phyloP scores from a whole-genome alignment of 2,113 vertebrate species.

The Haplochromis vanheusdeni region DNA sequence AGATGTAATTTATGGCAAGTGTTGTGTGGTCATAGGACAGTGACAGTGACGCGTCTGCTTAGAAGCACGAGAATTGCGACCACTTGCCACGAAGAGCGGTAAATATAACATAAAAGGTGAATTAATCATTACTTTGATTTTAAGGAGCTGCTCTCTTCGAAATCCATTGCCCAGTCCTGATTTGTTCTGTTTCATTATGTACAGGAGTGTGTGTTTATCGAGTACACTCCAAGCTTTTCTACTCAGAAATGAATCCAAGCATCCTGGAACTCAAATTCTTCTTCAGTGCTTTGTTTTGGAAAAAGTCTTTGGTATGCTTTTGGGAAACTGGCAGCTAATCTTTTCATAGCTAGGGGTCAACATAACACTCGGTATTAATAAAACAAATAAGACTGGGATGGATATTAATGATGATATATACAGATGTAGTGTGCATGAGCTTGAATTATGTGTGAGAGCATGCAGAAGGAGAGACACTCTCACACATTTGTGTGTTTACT shows the following conservation, averaged over 20 bases:
- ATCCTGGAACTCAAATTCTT: constrained; percentile 12
- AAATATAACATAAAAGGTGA: background rate
- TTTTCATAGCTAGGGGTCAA: constrained; percentile 31
- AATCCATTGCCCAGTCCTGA: background rate
- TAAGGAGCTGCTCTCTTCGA: background rate
- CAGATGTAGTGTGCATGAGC: constrained; percentile 4
- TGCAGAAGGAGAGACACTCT: background rate
- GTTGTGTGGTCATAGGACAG: background rate
- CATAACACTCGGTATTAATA: constrained; percentile 34
- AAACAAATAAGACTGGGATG: constrained; percentile 23
- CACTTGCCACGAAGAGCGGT: background rate
- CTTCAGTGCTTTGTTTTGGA: constrained; percentile 12
- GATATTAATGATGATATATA: constrained; percentile 41
- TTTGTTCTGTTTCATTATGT: background rate
- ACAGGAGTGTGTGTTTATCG: constrained; percentile 3
- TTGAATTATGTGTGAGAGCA: constrained; percentile 24
- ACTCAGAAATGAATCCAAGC: background rate
- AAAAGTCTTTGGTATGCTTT: constrained; percentile 1
- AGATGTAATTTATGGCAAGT: constrained; percentile 17
- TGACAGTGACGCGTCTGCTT: background rate
- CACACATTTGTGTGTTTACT: constrained; percentile 41
- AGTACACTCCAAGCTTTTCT: background rate
- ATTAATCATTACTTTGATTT: background rate
- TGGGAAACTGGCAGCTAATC: constrained; percentile 17
- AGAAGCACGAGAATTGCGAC: background rate